Conservation (phyloP, 2,113 vertebrate genomes). For the Lethenteron camtschaticum region DNA sequence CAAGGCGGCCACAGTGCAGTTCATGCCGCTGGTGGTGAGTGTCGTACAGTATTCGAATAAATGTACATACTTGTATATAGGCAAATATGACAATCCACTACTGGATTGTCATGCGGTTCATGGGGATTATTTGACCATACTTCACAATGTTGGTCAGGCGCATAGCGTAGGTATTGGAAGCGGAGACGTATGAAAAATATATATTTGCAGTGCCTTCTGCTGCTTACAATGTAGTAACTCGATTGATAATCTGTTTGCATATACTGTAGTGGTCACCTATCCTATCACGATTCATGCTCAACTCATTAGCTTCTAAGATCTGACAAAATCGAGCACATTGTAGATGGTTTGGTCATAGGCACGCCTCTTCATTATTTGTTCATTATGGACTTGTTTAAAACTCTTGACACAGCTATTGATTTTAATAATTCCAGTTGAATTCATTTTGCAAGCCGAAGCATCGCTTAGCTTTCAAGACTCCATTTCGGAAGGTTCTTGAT, state of each 20-base stretch:
- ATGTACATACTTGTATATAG: not conserved
- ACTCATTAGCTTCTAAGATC: not conserved
- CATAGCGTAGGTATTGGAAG: too few species aligned
- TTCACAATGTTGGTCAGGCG: not conserved
- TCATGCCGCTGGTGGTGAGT: conserved; percentile 87
- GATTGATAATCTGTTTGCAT: not conserved
- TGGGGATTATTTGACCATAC: not conserved
- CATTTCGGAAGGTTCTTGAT: not conserved
- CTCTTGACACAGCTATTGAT: not conserved
- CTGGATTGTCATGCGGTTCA: not conserved
- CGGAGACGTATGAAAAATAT: too few species aligned
- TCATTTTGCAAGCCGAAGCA: not conserved
- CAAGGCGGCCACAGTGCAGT: conserved; percentile 56
- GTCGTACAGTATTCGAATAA: not conserved
- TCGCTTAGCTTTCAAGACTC: not conserved
- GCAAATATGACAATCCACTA: not conserved
- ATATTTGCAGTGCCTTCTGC: not conserved
- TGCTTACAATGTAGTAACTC: not conserved
- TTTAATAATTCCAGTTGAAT: not conserved
- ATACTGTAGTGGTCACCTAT: not conserved
- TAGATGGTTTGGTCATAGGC: not conserved
- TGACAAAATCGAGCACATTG: not conserved
- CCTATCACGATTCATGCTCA: not conserved
- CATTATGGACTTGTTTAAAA: not conserved
- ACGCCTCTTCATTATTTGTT: not conserved